Conservation (phyloP, 2,888 invertebrate species). For the Chalcis sispes region DNA sequence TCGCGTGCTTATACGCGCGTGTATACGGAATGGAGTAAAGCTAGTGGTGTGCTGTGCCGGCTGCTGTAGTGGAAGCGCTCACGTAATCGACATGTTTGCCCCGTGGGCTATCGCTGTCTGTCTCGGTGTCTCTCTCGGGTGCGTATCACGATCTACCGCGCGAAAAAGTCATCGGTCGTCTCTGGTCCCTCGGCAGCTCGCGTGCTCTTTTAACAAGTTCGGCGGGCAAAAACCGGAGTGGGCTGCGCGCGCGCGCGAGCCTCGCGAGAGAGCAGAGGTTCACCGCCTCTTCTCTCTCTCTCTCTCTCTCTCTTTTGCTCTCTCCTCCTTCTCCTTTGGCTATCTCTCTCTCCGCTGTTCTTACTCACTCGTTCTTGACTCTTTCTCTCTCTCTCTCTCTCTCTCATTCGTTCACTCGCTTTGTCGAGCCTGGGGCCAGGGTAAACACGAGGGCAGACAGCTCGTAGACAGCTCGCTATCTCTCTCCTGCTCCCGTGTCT, state of each 20-base stretch:
- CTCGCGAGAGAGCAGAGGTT: conserved; percentile 34
- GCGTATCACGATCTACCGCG: conserved; percentile 54
- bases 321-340: conserved; percentile 4
- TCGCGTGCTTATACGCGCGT: too few relatives aligned
- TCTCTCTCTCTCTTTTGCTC: conserved; percentile 18
- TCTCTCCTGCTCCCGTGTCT: conserved; percentile 21
- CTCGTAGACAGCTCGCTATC: conserved; percentile 56
- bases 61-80: conserved; percentile 21
- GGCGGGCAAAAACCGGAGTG: conserved; percentile 59
- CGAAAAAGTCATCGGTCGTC: conserved; percentile 59
- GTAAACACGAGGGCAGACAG: conserved; percentile 59
- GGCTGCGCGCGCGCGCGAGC: conserved; percentile 52
- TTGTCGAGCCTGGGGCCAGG: conserved; percentile 49
- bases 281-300: conserved; percentile 41
- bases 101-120: conserved; percentile 7
- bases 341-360: background rate
- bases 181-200: conserved; percentile 57
- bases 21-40: conserved; percentile 3
- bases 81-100: conserved; percentile 50
- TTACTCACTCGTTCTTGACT: conserved; percentile 23
- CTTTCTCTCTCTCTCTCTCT: conserved; percentile 9
- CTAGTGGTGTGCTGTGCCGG: background rate
- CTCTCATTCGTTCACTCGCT: conserved; percentile 29
- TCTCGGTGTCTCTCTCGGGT: background rate
- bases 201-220: conserved; percentile 59